Evolutionary conservation across 2,113 vertebrate genomes (phyloP), one percentile per base, ranked within the genome.

Genomic region (Tautogolabrus adspersus): DNA sequence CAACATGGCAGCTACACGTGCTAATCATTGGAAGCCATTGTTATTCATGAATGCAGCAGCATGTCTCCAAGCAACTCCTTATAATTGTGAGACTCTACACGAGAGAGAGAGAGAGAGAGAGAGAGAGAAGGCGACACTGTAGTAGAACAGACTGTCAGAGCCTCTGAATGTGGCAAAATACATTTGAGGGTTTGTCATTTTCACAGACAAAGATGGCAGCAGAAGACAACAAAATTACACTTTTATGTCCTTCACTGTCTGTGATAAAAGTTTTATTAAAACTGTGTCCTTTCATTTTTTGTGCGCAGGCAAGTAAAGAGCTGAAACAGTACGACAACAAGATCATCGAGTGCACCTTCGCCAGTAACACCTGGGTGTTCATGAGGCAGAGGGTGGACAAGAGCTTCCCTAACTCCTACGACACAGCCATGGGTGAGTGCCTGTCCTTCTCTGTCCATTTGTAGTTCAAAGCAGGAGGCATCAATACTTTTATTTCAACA

Each of bases 321-420:
- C 95, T 99, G 91, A 99, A 96, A 81, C 95, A 95, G 76, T 99
- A 98, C 0, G 97, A 99, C 93, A 99, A 97, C 94, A 99, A 99
- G 95, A 99, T 99, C 92, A 98, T 99, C 89, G 98, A 99, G 93
- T 99, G 98, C 94, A 98, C 95, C 85, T 99, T 98, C 79, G 95
- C 95, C 88, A 97, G 96, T 91, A 97, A 98, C 94, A 96, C 93
- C 91, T 99, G 98, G 98, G 96, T 97, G 87, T 98, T 99, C 93
- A 99, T 99, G 98, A 96, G 96, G 88, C 97, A 99, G 94, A 95
- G 98, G 87, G 72, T 96, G 92, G 98, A 99, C 95, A 99, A 99
- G 95, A 99, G 98, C 93, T 99, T 98, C 94, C 97, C 98, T 49
- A 99, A 99, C 94, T 96, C 97, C 72, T 99, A 98, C 68, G 96